Percentiles rank a stretch among this genome's conserved stretches.
Evolutionary conservation across 2,888 invertebrate genomes (phyloP).

Genomic region (Erynnis tages): DNA sequence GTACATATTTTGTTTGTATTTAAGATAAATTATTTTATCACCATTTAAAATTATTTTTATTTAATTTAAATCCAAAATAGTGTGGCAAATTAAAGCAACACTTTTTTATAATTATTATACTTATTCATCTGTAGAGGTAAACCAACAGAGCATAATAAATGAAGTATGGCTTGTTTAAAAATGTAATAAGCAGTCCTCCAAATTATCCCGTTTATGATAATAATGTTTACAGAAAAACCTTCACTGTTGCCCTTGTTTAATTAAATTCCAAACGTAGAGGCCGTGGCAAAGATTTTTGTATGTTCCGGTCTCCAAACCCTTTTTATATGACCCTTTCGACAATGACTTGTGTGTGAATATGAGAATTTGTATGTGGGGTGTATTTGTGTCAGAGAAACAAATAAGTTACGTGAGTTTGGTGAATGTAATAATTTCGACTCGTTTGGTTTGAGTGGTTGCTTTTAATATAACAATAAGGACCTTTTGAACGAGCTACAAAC

Average conservation of each 20-base stretch:
- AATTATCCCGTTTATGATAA: slow-evolving; percentile 18
- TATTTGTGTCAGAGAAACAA: slow-evolving; percentile 2
- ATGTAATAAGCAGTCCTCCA: not conserved
- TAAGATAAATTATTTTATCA: too few species aligned
- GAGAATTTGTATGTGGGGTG: not conserved
- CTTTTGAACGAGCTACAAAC: slow-evolving; percentile 19
- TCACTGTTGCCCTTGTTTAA: slow-evolving; percentile 18
- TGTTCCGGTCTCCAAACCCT: slow-evolving; percentile 23
- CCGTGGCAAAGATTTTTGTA: slow-evolving; percentile 20
- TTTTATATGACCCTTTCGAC: slow-evolving; percentile 22
- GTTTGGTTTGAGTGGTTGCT: slow-evolving; percentile 14
- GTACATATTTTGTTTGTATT: too few species aligned
- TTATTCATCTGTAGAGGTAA: too few species aligned
- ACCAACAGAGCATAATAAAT: too few species aligned
- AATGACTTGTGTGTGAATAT: slow-evolving; percentile 11
- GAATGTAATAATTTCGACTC: slow-evolving; percentile 19
- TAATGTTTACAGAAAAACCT: slow-evolving; percentile 22
- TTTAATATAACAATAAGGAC: slow-evolving; percentile 20
- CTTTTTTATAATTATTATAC: too few species aligned
- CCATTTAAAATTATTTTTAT: too few species aligned
- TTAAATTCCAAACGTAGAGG: slow-evolving; percentile 21
- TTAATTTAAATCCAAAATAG: too few species aligned
- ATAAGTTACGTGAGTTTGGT: slow-evolving; percentile 16
- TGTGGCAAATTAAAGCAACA: too few species aligned
- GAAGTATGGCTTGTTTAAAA: too few species aligned